Percentiles rank a stretch among this genome's conserved stretches.
Conservation (phyloP, 92 coral and sea anemone genomes). For the Porites cylindrica region DNA sequence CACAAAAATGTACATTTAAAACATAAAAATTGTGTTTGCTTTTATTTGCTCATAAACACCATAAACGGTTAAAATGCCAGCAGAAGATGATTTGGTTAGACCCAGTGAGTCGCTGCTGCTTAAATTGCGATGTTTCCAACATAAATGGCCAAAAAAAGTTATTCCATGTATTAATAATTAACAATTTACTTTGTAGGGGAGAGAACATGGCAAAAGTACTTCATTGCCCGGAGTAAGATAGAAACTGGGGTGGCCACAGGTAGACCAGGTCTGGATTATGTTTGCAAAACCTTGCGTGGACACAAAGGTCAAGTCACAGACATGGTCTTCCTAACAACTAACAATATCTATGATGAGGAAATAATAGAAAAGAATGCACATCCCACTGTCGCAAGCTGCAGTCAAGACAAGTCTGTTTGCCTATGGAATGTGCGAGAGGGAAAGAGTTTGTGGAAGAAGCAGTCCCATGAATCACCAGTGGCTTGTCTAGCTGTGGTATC, state of each 20-base stretch:
- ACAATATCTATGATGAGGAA: slow-evolving; percentile 76
- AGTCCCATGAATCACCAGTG: slow-evolving; percentile 70
- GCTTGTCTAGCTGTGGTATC: slow-evolving; percentile 63
- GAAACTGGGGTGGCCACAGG: slow-evolving; percentile 85
- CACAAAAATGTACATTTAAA: too few species aligned
- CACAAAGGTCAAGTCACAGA: slow-evolving; percentile 76
- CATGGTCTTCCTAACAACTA: slow-evolving; percentile 71
- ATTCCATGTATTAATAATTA: too few species aligned
- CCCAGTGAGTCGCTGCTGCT: too few species aligned
- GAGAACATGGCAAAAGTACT: slow-evolving; percentile 85
- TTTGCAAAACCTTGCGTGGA: slow-evolving; percentile 82
- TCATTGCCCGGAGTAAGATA: slow-evolving; percentile 66
- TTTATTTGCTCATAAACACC: too few species aligned
- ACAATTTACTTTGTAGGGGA: slow-evolving; percentile 65
- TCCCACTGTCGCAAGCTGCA: slow-evolving; percentile 80
- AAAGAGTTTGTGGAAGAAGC: slow-evolving; percentile 70
- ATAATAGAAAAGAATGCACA: slow-evolving; percentile 70
- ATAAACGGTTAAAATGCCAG: too few species aligned
- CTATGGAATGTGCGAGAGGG: slow-evolving; percentile 84
- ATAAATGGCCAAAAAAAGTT: background rate
- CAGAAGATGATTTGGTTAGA: too few species aligned
- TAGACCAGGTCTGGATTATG: slow-evolving; percentile 81
- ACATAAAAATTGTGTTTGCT: too few species aligned
- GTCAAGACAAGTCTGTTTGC: slow-evolving; percentile 76
- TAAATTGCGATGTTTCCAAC: background rate